Conservation (phyloP, 2,888 invertebrate species). For the Brachylomia viminalis region DNA sequence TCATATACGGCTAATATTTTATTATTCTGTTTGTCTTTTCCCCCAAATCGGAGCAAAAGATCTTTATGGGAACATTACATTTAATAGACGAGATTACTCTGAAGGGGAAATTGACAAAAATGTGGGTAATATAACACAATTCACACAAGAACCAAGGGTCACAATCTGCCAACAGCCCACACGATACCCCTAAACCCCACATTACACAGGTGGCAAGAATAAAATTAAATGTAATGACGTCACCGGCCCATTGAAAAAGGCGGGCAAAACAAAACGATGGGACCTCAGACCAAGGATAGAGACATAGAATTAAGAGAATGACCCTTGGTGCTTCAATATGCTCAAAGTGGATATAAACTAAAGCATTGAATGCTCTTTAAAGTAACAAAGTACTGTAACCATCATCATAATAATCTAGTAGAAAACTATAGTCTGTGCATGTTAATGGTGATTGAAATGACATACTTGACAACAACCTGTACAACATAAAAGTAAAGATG, state of each 20-base stretch:
- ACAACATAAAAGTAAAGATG: background rate
- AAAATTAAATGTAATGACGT: slow-evolving; percentile 50
- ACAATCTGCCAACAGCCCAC: slow-evolving; percentile 10
- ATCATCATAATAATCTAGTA: background rate
- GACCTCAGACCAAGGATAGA: background rate
- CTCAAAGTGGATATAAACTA: no score
- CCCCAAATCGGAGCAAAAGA: slow-evolving; percentile 11
- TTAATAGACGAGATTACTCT: slow-evolving; percentile 36
- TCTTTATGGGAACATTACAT: slow-evolving; percentile 44
- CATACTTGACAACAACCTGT: background rate
- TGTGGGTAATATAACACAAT: slow-evolving; percentile 38
- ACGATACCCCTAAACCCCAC: slow-evolving; percentile 1
- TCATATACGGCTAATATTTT: slow-evolving; percentile 42
- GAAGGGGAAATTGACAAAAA: slow-evolving; percentile 22
- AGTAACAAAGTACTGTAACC: background rate
- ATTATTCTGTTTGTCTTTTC: slow-evolving; percentile 49
- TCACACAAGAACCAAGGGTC: slow-evolving; percentile 20
- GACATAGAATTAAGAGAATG: background rate
- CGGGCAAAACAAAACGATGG: slow-evolving; percentile 17
- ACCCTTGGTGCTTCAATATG: background rate
- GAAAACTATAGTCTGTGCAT: background rate
- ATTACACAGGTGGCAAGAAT: slow-evolving; percentile 55
- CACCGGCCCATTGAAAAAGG: slow-evolving; percentile 26
- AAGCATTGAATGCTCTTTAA: background rate
- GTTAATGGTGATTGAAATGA: no score